Percentiles rank a stretch among this genome's conserved stretches.
Conservation (phyloP, 64 coral and sea anemone genomes). For the Hydrozoanthus tunicans region DNA sequence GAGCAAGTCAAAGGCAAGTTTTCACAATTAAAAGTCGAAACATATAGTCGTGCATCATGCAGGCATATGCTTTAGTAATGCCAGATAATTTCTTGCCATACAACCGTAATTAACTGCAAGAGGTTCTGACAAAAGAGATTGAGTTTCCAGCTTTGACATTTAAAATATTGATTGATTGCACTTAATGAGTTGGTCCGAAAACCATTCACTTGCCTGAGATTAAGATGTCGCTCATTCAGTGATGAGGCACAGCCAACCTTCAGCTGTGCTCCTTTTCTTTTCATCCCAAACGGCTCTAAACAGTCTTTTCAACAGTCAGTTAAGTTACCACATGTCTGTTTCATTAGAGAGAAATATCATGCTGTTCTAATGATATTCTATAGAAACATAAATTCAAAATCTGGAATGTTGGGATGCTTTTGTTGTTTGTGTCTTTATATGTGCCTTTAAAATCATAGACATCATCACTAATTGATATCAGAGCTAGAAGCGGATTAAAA, state of each 20-base stretch:
- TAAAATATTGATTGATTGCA: background rate
- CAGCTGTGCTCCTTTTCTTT: background rate
- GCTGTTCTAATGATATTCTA: background rate
- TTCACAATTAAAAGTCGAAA: background rate
- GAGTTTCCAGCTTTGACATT: background rate
- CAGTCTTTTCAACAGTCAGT: background rate
- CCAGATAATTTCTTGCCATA: background rate
- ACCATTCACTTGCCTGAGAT: background rate
- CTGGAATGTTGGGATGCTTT: background rate
- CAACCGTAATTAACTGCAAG: background rate
- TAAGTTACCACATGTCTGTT: background rate
- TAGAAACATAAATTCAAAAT: background rate
- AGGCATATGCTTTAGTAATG: background rate
- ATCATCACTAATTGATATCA: background rate
- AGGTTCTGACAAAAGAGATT: background rate
- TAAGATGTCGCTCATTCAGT: background rate
- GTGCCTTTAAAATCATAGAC: background rate
- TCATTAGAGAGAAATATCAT: background rate
- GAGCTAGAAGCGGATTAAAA: background rate
- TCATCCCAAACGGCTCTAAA: background rate
- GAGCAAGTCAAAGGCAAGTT: too few relatives aligned
- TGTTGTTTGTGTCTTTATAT: background rate
- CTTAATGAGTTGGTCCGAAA: background rate
- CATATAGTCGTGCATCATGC: background rate
- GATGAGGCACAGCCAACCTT: background rate